Percentiles rank a stretch among this genome's conserved stretches.
Conservation (phyloP, 2,113 vertebrate species). For the Tyto alba region DNA sequence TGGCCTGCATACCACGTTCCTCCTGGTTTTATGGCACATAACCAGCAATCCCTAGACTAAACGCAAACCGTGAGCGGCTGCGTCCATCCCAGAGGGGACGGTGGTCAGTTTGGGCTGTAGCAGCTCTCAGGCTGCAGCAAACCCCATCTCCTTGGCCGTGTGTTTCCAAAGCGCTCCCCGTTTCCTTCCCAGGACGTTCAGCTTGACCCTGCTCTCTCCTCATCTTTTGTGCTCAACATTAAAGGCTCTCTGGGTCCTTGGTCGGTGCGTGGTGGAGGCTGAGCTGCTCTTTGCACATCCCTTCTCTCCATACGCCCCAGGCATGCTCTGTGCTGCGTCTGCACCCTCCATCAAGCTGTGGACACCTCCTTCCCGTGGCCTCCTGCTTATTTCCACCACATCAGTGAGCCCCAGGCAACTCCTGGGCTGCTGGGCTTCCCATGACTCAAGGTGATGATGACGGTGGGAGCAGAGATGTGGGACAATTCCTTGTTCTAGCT, state of each 20-base stretch:
- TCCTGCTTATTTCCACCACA: not conserved
- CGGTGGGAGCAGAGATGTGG: not conserved
- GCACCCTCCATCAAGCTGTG: not conserved
- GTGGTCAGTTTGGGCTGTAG: not conserved
- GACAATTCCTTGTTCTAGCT: not conserved
- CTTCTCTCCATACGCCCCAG: not conserved
- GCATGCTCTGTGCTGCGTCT: not conserved
- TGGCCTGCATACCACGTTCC: not conserved
- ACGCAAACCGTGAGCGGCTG: not conserved
- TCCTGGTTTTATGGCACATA: not conserved
- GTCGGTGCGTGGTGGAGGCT: fast-evolving
- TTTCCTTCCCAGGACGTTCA: not conserved
- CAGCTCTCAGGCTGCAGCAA: not conserved
- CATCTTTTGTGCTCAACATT: fast-evolving
- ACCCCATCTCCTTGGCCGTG: not conserved
- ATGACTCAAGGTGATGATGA: not conserved
- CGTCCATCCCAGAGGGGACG: fast-evolving
- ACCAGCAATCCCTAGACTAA: not conserved
- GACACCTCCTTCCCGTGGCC: not conserved
- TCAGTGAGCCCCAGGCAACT: not conserved
- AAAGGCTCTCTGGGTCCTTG: not conserved
- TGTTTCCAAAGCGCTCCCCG: not conserved
- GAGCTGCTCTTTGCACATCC: not conserved
- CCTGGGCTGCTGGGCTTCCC: not conserved
- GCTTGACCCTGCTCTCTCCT: not conserved